Percentiles rank a stretch among this genome's conserved stretches.
Evolutionary conservation across 2,113 vertebrate species (phyloP).

Genomic region (Aegithalos caudatus): DNA sequence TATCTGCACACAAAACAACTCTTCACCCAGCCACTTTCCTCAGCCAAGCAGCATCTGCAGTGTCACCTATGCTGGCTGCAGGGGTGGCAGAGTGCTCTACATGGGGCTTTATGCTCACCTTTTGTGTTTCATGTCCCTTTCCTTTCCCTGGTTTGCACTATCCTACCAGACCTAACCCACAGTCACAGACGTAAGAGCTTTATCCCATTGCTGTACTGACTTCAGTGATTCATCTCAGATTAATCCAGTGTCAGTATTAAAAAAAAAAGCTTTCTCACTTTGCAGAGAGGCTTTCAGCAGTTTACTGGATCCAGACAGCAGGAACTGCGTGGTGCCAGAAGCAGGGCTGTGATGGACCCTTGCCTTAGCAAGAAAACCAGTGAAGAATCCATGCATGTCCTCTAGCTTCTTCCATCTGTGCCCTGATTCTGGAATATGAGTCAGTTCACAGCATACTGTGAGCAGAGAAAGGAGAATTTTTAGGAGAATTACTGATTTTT

Average conservation of each 20-base stretch:
- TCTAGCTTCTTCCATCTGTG: neutral
- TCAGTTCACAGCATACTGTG: neutral
- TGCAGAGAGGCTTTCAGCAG: neutral
- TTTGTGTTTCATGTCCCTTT: neutral
- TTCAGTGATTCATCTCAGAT: neutral
- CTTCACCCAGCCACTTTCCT: neutral
- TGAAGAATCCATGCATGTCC: neutral
- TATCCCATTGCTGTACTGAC: neutral
- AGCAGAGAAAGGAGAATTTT: neutral
- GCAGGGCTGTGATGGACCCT: neutral
- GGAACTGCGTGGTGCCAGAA: neutral
- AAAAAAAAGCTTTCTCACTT: slow-evolving; percentile 24
- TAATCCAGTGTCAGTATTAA: slow-evolving; percentile 24
- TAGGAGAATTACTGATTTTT: neutral
- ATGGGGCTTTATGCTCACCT: neutral
- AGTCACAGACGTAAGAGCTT: neutral
- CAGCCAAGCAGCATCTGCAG: neutral
- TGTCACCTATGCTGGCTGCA: neutral
- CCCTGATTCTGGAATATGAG: neutral
- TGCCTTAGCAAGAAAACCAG: neutral
- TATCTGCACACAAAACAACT: neutral
- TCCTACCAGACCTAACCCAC: neutral
- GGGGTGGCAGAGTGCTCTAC: neutral
- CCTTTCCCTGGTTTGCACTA: neutral
- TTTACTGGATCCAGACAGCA: neutral